Percentiles rank a stretch among this genome's conserved stretches.
These are phyloP conservation scores for Crotophaga sulcirostris DNA, from an alignment of 2,113 vertebrate species.

Conservation along the genomic window DNA sequence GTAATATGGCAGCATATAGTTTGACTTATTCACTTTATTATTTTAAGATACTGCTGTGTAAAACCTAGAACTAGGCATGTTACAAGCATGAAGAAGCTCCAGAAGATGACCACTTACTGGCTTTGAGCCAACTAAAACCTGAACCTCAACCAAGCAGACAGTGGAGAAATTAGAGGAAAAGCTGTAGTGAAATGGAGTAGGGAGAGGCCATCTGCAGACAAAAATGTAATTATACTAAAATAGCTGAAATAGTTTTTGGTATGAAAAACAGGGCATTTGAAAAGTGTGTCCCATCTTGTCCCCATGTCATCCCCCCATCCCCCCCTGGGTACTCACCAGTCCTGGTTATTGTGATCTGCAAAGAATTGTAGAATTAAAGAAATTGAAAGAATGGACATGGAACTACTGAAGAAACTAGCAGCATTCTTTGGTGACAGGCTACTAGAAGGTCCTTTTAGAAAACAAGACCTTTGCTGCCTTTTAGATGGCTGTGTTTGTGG, in stretches of 20 bases:
- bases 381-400: not conserved
- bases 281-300: not conserved
- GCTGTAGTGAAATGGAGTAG: not conserved
- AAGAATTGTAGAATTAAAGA: not conserved
- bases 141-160: not conserved
- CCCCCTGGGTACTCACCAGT: not conserved
- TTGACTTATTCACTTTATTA: not conserved
- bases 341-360: not conserved
- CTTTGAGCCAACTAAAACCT: not conserved
- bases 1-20: not conserved
- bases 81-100: not conserved
- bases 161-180: not conserved
- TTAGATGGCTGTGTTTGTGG: not conserved
- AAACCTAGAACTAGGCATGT: not conserved
- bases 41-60: not conserved
- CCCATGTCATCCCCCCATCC: fast-evolving
- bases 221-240: not conserved
- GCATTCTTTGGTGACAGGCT: not conserved
- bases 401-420: not conserved
- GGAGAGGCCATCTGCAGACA: not conserved
- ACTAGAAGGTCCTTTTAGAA: not conserved
- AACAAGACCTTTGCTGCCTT: not conserved
- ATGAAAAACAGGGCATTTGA: not conserved
- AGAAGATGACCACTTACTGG: not conserved
- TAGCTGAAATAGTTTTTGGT: not conserved